phyloP scores from a whole-genome alignment of 1,140 invertebrate species.

The Idris sp. region DNA sequence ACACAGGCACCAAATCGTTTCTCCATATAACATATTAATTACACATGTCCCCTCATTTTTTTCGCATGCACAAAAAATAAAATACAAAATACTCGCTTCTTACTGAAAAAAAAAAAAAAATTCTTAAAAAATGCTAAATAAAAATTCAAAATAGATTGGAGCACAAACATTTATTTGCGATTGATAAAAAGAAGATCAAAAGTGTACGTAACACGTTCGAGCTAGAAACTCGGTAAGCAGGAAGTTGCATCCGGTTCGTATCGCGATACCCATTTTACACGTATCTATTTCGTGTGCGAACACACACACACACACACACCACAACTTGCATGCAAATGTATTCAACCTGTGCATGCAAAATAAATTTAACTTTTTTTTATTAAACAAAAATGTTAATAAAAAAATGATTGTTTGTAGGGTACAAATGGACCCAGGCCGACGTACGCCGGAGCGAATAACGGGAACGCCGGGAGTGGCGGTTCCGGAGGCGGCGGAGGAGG shows the following conservation, averaged over 20 bases:
- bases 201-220: conserved; percentile 27
- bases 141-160: no score
- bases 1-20: conserved; percentile 9
- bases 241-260: conserved; percentile 74
- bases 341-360: no score
- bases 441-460: conserved; percentile 76
- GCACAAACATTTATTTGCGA: no score
- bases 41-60: no score
- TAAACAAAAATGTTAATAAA: no score
- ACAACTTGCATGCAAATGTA: conserved; percentile 3
- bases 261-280: conserved; percentile 66
- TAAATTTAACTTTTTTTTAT: no score
- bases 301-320: not conserved
- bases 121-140: no score
- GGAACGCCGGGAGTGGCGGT: conserved; percentile 71
- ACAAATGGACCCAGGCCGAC: conserved; percentile 76
- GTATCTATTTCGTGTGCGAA: conserved; percentile 47
- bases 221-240: conserved; percentile 70
- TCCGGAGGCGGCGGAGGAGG: conserved; percentile 66
- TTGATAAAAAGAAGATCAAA: conserved; percentile 46
- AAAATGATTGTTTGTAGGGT: conserved; percentile 67
- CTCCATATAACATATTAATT: no score
- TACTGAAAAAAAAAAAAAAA: no score
- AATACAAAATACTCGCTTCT: no score
- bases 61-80: no score